Evolutionary conservation across 2,797 vertebrate genomes (phyloP).

Genomic region (Sciaenops ocellatus): DNA sequence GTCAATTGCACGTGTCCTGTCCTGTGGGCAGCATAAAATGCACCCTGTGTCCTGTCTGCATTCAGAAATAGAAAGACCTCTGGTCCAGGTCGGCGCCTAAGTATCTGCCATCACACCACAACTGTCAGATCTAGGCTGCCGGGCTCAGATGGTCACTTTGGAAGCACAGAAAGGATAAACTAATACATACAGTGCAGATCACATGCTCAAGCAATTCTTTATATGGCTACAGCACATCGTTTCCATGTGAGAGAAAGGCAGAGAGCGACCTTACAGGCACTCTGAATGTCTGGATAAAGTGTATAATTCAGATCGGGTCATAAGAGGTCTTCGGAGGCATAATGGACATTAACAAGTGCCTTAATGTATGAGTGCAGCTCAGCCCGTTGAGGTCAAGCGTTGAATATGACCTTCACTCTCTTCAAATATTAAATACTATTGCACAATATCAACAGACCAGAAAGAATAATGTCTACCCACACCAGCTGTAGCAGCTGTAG

Average conservation of each 20-base stretch:
- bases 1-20: conserved; percentile 61
- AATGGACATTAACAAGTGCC: conserved; percentile 42
- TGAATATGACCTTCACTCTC: conserved; percentile 46
- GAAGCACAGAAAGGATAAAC: conserved; percentile 29
- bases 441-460: conserved; percentile 30
- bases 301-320: conserved; percentile 51
- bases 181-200: conserved; percentile 6
- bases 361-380: conserved; percentile 20
- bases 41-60: conserved; percentile 51
- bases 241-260: not conserved
- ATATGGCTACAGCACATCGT: not conserved
- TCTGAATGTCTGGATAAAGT: conserved; percentile 33
- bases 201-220: not conserved
- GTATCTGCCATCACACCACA: conserved; percentile 35
- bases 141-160: conserved; percentile 6
- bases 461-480: conserved; percentile 28
- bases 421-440: conserved; percentile 53
- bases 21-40: conserved; percentile 53
- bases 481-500: conserved; percentile 6
- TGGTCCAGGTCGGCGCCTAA: conserved; percentile 24
- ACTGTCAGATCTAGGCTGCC: not conserved
- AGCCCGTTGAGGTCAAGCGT: conserved; percentile 34
- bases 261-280: conserved; percentile 17
- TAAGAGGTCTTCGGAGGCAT: conserved; percentile 27
- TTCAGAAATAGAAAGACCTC: conserved; percentile 58